phyloP scores from a whole-genome alignment of 2,888 invertebrate genomes.

The Octodonta nipae region DNA sequence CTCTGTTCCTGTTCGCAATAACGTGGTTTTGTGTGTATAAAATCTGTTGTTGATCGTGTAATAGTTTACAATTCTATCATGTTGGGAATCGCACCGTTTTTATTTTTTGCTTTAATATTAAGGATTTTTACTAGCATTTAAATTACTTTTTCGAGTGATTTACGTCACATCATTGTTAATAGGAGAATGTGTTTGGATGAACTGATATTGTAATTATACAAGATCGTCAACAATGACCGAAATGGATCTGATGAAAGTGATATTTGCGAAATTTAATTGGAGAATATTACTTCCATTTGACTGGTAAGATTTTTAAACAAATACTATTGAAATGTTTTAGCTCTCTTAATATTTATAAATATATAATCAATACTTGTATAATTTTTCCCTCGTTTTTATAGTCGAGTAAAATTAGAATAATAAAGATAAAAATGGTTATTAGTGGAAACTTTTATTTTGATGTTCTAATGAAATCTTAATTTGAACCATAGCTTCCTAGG shows the following conservation, averaged over 20 bases:
- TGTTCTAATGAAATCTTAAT: too few species aligned
- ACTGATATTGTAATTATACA: too few species aligned
- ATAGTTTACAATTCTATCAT: conserved; percentile 21
- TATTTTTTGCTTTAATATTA: conserved; percentile 19
- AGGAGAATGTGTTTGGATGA: not conserved
- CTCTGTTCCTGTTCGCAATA: too few species aligned
- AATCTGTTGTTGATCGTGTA: conserved; percentile 8
- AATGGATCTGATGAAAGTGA: too few species aligned
- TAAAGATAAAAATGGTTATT: too few species aligned
- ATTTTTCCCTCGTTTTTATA: too few species aligned
- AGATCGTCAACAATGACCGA: too few species aligned
- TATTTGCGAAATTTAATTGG: too few species aligned
- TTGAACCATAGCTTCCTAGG: too few species aligned
- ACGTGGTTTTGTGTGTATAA: not conserved
- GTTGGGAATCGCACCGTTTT: conserved; percentile 19
- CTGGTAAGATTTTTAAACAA: conserved; percentile 26
- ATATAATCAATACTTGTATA: conserved; percentile 25
- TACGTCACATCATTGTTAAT: conserved; percentile 8
- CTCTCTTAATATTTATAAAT: conserved; percentile 26
- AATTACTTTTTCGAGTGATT: conserved; percentile 9
- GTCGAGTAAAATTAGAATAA: too few species aligned
- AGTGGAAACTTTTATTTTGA: too few species aligned
- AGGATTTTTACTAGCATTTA: conserved; percentile 17
- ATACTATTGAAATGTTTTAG: conserved; percentile 28
- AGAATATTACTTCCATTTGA: conserved; percentile 27